Evolutionary conservation across 2,888 invertebrate genomes (phyloP), one percentile per base, ranked within the genome.

Genomic region (Sepiola atlantica): DNA sequence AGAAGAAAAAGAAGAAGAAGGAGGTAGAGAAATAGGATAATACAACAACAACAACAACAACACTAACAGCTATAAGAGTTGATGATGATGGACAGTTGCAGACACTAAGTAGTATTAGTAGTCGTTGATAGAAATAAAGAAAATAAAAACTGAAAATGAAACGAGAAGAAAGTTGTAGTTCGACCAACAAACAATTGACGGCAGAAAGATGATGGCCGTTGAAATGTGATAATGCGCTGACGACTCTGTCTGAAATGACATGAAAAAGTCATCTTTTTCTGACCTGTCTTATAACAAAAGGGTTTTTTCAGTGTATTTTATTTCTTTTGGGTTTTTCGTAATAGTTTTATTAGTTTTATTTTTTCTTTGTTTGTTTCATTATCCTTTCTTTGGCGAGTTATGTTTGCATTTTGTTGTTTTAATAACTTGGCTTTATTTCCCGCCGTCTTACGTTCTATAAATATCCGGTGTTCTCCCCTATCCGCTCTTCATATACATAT

Each of bases 151-250:
- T 12, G 16, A 8, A 77, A n/a, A 77, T n/a, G 0, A 28, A n/a
- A n/a, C 28, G 8, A 77, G n/a, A n/a, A 28, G 1, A 77, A 77
- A 14, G 77, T 10, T 10, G n/a, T 3, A 12, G 77, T 77, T 18
- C 32, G 18, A 77, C 77, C n/a, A n/a, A 77, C 77, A 77, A 77
- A 77, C 77, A 77, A n/a, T n/a, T 77, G 77, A 77, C n/a, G 77
- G 77, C 16, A 77, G 77, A n/a, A n/a, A n/a, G 77, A 77, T n/a
- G 77, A 77, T 77, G 77, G 77, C n/a, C n/a, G n/a, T 77, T 77
- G 77, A n/a, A n/a, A 77, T 77, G 77, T 77, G 77, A 77, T 77
- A 77, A 77, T 77, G n/a, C 77, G 77, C 16, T 77, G 77, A 12
- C 18, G 77, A 16, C 18, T 77, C n/a, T 77, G 77, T n/a, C n/a